Percentiles rank a stretch among this genome's conserved stretches.
phyloP scores from a whole-genome alignment of 2,113 vertebrate species.

The Galeopterus variegatus region DNA sequence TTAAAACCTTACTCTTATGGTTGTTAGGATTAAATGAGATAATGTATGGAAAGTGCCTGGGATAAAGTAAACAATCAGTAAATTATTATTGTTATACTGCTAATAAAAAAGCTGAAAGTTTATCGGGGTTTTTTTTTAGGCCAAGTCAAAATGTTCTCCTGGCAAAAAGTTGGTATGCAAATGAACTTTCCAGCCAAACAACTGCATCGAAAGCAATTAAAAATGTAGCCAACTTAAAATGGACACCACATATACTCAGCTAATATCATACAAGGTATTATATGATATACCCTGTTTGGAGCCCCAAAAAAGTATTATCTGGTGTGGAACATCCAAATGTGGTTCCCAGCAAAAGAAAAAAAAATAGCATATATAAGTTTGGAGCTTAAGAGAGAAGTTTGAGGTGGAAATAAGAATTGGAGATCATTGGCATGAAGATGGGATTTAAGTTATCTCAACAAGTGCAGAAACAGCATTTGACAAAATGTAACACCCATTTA shows the following conservation, averaged over 20 bases:
- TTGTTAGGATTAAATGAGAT: constrained; percentile 26
- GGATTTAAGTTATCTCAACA: not conserved
- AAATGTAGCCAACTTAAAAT: constrained; percentile 39
- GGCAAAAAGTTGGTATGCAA: constrained; percentile 5
- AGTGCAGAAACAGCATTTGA: not conserved
- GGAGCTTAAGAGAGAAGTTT: not conserved
- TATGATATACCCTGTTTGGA: not conserved
- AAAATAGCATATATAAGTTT: not conserved
- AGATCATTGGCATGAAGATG: not conserved
- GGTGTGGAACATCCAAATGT: not conserved
- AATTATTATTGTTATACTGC: not conserved
- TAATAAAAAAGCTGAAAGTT: not conserved
- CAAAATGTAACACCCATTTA: not conserved
- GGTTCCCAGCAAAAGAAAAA: not conserved
- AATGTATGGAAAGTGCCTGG: not conserved
- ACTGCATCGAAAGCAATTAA: constrained; percentile 10
- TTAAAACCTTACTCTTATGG: not conserved
- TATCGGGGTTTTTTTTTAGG: not conserved
- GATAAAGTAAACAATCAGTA: not conserved
- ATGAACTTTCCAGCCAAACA: not conserved
- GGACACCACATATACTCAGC: not conserved
- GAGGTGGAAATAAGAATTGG: not conserved
- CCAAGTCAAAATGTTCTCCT: not conserved
- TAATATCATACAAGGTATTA: not conserved
- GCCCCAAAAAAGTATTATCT: not conserved